Evolutionary conservation across 2,888 invertebrate species (phyloP), one percentile per base, ranked within the genome.

Genomic region (Slavum lentiscoides): DNA sequence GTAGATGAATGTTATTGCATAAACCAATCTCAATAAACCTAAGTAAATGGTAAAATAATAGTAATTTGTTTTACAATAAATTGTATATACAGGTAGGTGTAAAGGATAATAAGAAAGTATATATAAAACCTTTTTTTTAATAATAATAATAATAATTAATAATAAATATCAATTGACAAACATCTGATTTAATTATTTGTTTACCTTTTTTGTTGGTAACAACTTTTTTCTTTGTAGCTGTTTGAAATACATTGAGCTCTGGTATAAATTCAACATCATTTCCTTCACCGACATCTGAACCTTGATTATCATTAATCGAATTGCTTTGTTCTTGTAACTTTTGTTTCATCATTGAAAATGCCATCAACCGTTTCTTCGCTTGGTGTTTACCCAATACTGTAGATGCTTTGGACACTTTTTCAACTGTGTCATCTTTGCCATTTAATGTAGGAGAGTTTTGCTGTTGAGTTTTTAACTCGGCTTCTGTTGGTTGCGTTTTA

Each of bases 331-430:
- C 77, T 77, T 82, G 82, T 37, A 80, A n/a, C 19, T 81, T 81
- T 69, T 82, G 82, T 66, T 83, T 83, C 67, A 82, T 75, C 66
- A 83, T 82, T 59, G 83, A 83, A 82, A 83, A 83, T 39, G 83
- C 83, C 80, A 83, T 74, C 23, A 83, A 64, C 8, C 83, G 82
- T 81, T 83, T 83, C 62, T 83, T 83, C 0, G 83, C 83, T 70
- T 83, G 83, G 19, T 69, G 77, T 83, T 83, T 83, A 43, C 83
- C 83, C 55, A 83, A 75, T 8, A 83, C 82, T 0, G 82, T 75
- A 17, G 76, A 81, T 17, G 58, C 66, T 70, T 83, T 83, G 0
- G 69, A 70, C 1, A 58, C 30, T 72, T 80, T 80, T 7, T 80
- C 80, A 6, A 39, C 15, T 49, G 62, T 55, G 2, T 72, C 72